phyloP scores from a whole-genome alignment of 2,888 invertebrate genomes.

The Cerastis rubricosa region DNA sequence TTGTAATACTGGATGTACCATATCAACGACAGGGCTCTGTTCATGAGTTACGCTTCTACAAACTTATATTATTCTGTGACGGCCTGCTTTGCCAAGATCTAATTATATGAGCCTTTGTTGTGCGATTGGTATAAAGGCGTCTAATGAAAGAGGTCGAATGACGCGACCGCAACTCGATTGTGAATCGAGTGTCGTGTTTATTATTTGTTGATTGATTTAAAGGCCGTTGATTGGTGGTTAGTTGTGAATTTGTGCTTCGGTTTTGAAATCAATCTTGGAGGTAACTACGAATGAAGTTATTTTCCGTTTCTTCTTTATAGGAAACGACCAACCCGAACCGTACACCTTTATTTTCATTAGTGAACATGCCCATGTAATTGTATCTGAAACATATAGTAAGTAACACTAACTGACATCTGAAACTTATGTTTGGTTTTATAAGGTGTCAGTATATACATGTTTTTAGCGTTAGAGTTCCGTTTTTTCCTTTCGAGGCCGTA shows the following conservation, averaged over 20 bases:
- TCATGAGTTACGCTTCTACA: slow-evolving; percentile 1
- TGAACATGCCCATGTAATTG: neutral
- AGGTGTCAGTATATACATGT: too few species aligned
- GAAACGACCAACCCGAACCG: neutral
- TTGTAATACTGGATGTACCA: neutral
- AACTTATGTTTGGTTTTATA: neutral
- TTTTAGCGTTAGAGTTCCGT: too few species aligned
- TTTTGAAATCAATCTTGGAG: neutral
- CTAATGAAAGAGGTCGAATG: slow-evolving; percentile 69
- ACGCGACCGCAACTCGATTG: slow-evolving; percentile 66
- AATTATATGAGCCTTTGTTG: slow-evolving; percentile 85
- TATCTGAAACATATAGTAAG: neutral
- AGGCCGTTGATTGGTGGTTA: slow-evolving; percentile 14
- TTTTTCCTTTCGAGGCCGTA: too few species aligned
- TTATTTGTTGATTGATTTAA: slow-evolving; percentile 60
- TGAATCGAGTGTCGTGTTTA: slow-evolving; percentile 56
- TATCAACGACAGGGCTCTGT: neutral
- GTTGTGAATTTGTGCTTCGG: neutral
- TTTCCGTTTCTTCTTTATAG: neutral
- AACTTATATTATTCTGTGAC: slow-evolving; percentile 23
- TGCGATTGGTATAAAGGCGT: slow-evolving; percentile 57
- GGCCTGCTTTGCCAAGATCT: slow-evolving; percentile 81
- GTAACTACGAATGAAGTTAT: neutral
- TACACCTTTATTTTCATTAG: neutral
- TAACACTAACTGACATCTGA: too few species aligned